Conservation (phyloP, 2,888 invertebrate species). For the Drosophila anomalata region DNA sequence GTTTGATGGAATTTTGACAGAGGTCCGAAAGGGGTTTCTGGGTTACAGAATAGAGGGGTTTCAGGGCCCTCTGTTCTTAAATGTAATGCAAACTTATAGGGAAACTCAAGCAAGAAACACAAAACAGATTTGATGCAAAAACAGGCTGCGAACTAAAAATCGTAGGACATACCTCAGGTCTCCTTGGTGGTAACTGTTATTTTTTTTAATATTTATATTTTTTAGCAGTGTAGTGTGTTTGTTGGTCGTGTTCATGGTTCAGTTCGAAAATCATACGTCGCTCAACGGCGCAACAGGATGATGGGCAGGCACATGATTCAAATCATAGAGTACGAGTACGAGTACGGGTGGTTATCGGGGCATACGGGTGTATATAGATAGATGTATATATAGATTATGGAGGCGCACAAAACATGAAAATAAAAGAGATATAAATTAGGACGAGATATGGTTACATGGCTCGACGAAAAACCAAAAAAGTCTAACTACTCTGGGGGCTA, state of each 20-base stretch:
- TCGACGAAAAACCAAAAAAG: slow-evolving; percentile 60
- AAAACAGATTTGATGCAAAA: slow-evolving; percentile 56
- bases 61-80: no score
- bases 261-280: slow-evolving; percentile 60
- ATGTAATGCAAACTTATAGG: slow-evolving; percentile 22
- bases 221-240: slow-evolving; percentile 25
- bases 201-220: background rate
- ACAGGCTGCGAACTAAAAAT: slow-evolving; percentile 64
- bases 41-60: no score
- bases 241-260: slow-evolving; percentile 48
- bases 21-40: slow-evolving; percentile 36
- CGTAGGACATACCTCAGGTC: slow-evolving; percentile 92
- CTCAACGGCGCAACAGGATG: slow-evolving; percentile 65
- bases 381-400: slow-evolving; percentile 40
- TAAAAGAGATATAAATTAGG: slow-evolving; percentile 65
- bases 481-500: slow-evolving; percentile 31
- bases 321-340: slow-evolving; percentile 41
- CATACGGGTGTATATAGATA: slow-evolving; percentile 48
- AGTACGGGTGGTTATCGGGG: slow-evolving; percentile 29
- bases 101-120: slow-evolving; percentile 38
- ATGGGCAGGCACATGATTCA: slow-evolving; percentile 44
- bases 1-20: slow-evolving; percentile 50
- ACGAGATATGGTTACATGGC: slow-evolving; percentile 39
- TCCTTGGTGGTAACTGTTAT: slow-evolving; percentile 92
- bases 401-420: slow-evolving; percentile 78